Conservation (phyloP, 2,797 vertebrate genomes). For the Ctenopoma kingsleyae region DNA sequence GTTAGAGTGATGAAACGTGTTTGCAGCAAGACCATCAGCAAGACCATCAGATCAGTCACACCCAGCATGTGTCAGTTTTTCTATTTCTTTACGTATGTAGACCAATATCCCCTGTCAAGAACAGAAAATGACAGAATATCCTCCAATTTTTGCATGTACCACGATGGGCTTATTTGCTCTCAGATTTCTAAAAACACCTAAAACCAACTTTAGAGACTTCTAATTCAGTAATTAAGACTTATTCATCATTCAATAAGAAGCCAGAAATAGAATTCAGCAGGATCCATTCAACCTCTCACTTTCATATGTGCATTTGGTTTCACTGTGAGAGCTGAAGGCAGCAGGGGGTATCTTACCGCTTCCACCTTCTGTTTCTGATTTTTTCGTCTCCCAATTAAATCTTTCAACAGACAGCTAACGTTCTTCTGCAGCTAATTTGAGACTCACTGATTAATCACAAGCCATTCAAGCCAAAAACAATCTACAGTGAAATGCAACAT, state of each 20-base stretch:
- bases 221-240: slow-evolving; percentile 18
- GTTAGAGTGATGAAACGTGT: slow-evolving; percentile 25
- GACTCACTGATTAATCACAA: slow-evolving; percentile 33
- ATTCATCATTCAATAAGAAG: slow-evolving; percentile 18
- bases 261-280: slow-evolving; percentile 15
- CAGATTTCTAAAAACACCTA: slow-evolving; percentile 4
- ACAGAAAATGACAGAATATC: not conserved
- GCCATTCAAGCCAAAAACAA: slow-evolving; percentile 34
- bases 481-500: slow-evolving; percentile 4
- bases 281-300: slow-evolving; percentile 12
- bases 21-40: slow-evolving; percentile 1
- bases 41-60: slow-evolving; percentile 49
- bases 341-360: slow-evolving; percentile 39
- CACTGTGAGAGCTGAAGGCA: slow-evolving; percentile 10
- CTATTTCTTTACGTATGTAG: slow-evolving; percentile 16
- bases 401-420: slow-evolving; percentile 32
- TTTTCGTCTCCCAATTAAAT: slow-evolving; percentile 39
- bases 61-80: slow-evolving; percentile 10
- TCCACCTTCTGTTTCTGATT: slow-evolving; percentile 37
- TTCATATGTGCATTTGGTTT: slow-evolving; percentile 25
- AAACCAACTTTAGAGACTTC: slow-evolving; percentile 11
- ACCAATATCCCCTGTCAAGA: slow-evolving; percentile 6
- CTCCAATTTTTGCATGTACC: not conserved
- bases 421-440: slow-evolving; percentile 46
- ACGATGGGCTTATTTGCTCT: not conserved